A percentile compares a stretch with the other conserved stretches of the same genome.
phyloP scores from a whole-genome alignment of 2,113 vertebrate species.

The Ammodytes marinus region DNA sequence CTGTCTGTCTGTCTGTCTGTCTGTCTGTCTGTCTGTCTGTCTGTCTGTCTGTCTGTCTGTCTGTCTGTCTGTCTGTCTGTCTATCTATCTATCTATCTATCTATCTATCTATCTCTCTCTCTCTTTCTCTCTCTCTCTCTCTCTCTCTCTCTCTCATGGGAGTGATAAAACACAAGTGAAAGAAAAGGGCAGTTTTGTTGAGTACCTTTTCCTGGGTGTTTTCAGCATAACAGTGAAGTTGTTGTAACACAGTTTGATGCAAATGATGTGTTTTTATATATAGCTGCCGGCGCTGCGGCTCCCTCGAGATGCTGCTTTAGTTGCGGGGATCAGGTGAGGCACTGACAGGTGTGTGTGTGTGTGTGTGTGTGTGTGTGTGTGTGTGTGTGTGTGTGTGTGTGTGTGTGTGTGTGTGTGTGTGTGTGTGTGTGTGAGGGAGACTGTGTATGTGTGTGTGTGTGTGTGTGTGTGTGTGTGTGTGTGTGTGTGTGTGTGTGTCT shows the following conservation, averaged over 20 bases:
- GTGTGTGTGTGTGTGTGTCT: not conserved
- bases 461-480: constrained; percentile 29
- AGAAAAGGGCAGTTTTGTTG: not conserved
- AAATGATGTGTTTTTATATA: constrained; percentile 43
- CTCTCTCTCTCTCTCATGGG: not conserved
- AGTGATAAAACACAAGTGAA: constrained; percentile 41
- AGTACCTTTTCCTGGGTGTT: not conserved
- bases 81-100: not conserved
- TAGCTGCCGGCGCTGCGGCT: constrained; percentile 53
- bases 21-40: not conserved
- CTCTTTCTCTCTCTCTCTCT: not conserved
- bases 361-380: not conserved
- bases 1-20: not conserved
- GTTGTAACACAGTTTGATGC: constrained; percentile 26
- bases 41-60: not conserved
- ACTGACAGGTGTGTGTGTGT: constrained; percentile 55
- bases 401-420: too few species aligned
- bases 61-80: not conserved
- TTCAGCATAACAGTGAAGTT: not conserved
- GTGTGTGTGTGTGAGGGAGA: too few species aligned
- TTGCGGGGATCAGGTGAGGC: constrained; percentile 48
- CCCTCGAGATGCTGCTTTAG: constrained; percentile 27
- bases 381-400: not conserved
- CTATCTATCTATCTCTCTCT: not conserved
- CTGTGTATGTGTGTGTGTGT: too few species aligned